phyloP scores from a whole-genome alignment of 2,888 invertebrate species.

The Lepeophtheirus nordmannii region DNA sequence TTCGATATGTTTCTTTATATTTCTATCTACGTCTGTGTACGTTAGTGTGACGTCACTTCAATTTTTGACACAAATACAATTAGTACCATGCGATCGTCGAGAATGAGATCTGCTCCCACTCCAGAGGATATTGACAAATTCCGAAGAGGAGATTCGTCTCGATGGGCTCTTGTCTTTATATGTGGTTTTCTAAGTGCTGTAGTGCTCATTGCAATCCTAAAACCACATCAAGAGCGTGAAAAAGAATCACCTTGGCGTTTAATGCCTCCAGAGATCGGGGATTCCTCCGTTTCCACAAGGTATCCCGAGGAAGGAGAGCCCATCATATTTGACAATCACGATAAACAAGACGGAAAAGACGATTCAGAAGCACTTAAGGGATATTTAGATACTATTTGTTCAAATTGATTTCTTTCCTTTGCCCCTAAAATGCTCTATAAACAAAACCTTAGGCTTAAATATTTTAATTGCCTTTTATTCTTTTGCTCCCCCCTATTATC shows the following conservation, averaged over 20 bases:
- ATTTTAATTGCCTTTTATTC: too few relatives aligned
- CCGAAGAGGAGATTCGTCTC: conserved; percentile 1
- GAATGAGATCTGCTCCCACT: neutral
- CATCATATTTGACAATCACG: neutral
- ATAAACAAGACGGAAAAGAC: neutral
- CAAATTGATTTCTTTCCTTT: neutral
- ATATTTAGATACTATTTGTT: neutral
- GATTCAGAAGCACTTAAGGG: neutral
- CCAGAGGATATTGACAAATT: neutral
- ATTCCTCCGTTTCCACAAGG: neutral
- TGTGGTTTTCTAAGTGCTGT: neutral
- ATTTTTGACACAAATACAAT: neutral
- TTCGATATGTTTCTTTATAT: too few relatives aligned
- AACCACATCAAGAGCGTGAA: neutral
- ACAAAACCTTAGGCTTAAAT: too few relatives aligned
- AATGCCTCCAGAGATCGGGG: neutral
- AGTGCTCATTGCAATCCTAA: neutral
- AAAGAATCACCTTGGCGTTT: neutral
- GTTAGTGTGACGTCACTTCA: too few relatives aligned
- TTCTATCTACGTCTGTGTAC: too few relatives aligned
- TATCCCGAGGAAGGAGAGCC: neutral
- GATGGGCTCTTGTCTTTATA: neutral
- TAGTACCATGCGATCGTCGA: neutral
- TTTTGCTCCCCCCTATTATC: too few relatives aligned
- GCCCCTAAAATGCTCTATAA: too few relatives aligned